Evolutionary conservation across 2,113 vertebrate species (phyloP).

Genomic region (Podarcis raffonei): DNA sequence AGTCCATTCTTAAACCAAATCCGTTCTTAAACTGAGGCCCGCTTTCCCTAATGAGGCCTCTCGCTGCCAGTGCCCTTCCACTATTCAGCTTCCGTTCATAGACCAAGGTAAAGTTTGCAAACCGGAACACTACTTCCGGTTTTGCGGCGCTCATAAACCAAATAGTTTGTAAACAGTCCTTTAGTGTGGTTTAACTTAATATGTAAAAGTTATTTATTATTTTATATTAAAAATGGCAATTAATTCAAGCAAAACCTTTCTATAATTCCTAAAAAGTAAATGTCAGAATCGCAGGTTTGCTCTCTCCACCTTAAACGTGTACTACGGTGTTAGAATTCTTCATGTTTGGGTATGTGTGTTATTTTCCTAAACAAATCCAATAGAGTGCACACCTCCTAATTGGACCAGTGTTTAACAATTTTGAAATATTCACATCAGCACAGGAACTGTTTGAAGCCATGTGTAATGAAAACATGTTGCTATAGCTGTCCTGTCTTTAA

Average conservation of each 20-base stretch:
- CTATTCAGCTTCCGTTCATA: too few relatives aligned
- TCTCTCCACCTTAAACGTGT: background rate
- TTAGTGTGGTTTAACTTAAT: background rate
- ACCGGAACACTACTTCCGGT: too few relatives aligned
- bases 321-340: background rate
- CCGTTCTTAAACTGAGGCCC: too few relatives aligned
- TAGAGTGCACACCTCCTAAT: background rate
- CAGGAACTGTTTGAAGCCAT: background rate
- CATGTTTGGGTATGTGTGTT: background rate
- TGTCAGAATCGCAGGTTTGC: background rate
- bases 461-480: conserved; percentile 46
- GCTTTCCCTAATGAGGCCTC: too few relatives aligned
- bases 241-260: background rate
- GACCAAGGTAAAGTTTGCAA: too few relatives aligned
- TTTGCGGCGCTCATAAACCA: too few relatives aligned
- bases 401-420: background rate
- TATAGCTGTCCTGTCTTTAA: conserved; percentile 53
- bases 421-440: background rate
- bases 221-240: background rate
- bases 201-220: background rate
- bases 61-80: too few relatives aligned
- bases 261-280: background rate
- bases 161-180: too few relatives aligned
- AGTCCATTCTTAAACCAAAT: too few relatives aligned
- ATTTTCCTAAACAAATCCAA: background rate